Base-by-base conservation (phyloP, 2,888 invertebrate species). In the Clostera curtula region DNA sequence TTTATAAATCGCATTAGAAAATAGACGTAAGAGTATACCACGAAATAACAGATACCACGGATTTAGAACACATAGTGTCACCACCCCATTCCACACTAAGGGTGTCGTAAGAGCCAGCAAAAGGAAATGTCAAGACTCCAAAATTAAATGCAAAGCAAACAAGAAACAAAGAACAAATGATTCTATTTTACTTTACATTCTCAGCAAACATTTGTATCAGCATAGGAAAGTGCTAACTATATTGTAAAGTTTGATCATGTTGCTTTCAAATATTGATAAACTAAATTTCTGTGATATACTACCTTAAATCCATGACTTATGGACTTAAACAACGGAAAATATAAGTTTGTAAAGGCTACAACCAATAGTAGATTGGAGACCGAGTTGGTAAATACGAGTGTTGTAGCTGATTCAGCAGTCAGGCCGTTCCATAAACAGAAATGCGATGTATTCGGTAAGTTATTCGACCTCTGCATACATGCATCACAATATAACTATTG, bases 201-300 rank as follows among this genome's bases (percentile, higher is more conserved):
- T n/a, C n/a, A n/a, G n/a, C n/a, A n/a, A n/a, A n/a, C n/a, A n/a
- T n/a, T n/a, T n/a, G n/a, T n/a, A 49, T 36, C 34, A 39, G 38
- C 41, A 43, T 34, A 58, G 47, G 42, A 53, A 56, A 52, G 61
- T 59, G 64, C 43, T 68, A 69, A 69, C 49, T 45, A 49, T 44
- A 47, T 27, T 37, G 45, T 50, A 56, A 59, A 63, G 40, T 49
- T 43, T 36, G 40, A 32, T 40, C 30, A 36, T 38, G 29, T 33
- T 31, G 34, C 34, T 48, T 36, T 22, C 19, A 36, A 43, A 43
- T 31, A n/a, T n/a, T n/a, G n/a, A n/a, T n/a, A n/a, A n/a, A n/a
- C n/a, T n/a, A n/a, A n/a, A n/a, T n/a, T n/a, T n/a, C n/a, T n/a
- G n/a, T n/a, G n/a, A n/a, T n/a, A n/a, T n/a, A n/a, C n/a, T n/a